Base-by-base conservation (phyloP, 2,888 invertebrate genomes). In the Opisthograptis luteolata region DNA sequence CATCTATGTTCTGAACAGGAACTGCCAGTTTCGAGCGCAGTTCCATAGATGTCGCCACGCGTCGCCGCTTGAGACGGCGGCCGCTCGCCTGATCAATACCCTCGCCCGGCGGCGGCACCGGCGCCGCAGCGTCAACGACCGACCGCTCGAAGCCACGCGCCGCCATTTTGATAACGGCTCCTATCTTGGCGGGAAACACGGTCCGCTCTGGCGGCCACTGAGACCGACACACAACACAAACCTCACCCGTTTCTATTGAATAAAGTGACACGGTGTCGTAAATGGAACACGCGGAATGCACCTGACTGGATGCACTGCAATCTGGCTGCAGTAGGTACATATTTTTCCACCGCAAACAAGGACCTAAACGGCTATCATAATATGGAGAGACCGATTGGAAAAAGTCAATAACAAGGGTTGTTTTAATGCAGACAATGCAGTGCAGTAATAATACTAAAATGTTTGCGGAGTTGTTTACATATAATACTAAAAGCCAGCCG, bases 131-230 rank as follows among this genome's bases (percentile, higher is more conserved):
- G 87, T 87, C 88, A 87, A 86, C 87, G 87, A 88, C 87, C 76
- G 58, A 66, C 53, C 60, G 76, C 58, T 68, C n/a, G n/a, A 55
- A 55, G 70, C 73, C 69, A 69, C 69, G 73, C 76, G 79, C 72
- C 82, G 87, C 81, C 88, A 89, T 89, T 83, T 89, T 87, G 85
- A 81, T 85, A 86, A 85, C 83, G 81, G 82, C 78, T 70, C 70
- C 71, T 76, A 70, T 67, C 66, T 59, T 59, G 67, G 60, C 62
- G 43, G 45, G 47, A 50, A 62, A 58, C 62, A 36, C 52, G 46
- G 40, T 13, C 48, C 56, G 55, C 60, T 61, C 43, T 39, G 14
- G 25, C 53, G 41, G 35, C 25, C 43, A 60, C 61, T 37, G 69
- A 65, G 67, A 54, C 55, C 55, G 40, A 15, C 45, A 41, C 55